A percentile compares a stretch with the other conserved stretches of the same genome.
Conservation (phyloP, 2,888 invertebrate genomes). For the Drosophila gaucha region DNA sequence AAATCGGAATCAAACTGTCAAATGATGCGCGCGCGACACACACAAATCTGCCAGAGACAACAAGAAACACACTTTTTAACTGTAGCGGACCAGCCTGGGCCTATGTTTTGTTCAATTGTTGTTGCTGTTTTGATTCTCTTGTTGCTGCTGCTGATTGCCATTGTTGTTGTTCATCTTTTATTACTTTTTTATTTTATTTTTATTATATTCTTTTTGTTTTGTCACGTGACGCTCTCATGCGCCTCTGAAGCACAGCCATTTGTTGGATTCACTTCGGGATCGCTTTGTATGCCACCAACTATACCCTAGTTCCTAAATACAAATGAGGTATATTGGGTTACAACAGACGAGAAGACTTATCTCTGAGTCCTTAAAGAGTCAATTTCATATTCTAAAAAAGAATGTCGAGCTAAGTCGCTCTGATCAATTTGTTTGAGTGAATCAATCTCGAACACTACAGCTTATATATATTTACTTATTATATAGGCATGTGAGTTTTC, state of each 20-base stretch:
- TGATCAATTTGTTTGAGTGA: too few species aligned
- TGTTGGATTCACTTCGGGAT: conserved; percentile 15
- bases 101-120: conserved; percentile 7
- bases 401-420: too few species aligned
- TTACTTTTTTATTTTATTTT: background rate
- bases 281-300: background rate
- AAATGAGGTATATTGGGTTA: conserved; percentile 1
- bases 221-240: conserved; percentile 36
- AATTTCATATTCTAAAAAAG: too few species aligned
- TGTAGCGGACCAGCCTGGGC: too few species aligned
- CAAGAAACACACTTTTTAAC: background rate
- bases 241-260: conserved; percentile 4
- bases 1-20: conserved; percentile 30
- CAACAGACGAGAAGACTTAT: too few species aligned
- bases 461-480: too few species aligned
- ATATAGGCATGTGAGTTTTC: too few species aligned
- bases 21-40: conserved; percentile 20
- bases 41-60: conserved; percentile 14
- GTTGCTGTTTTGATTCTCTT: background rate
- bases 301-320: background rate
- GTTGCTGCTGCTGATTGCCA: conserved; percentile 12
- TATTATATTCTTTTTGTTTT: background rate
- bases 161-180: conserved; percentile 20
- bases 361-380: too few species aligned
- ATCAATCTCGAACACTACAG: too few species aligned